These are phyloP conservation scores for Epinephelus cyanopodus DNA, from an alignment of 2,113 vertebrate species.

Conservation along the genomic window DNA sequence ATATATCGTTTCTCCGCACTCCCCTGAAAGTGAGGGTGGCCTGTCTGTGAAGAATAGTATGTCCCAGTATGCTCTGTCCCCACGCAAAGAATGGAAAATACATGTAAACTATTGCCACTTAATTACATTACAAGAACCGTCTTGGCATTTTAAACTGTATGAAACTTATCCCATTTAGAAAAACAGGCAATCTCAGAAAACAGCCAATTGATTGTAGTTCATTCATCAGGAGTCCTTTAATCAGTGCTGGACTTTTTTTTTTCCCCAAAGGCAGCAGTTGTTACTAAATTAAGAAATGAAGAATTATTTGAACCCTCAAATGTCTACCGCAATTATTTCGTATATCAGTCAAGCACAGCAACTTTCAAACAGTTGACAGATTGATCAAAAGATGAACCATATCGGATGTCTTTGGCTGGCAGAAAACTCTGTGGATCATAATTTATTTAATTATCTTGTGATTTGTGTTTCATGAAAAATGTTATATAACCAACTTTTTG, in stretches of 20 bases:
- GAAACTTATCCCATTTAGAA: conserved; percentile 52
- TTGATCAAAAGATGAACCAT: conserved; percentile 57
- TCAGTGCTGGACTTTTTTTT: conserved; percentile 30
- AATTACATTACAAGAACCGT: conserved; percentile 30
- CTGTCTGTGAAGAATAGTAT: conserved; percentile 31
- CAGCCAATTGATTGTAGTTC: conserved; percentile 28
- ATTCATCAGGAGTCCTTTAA: conserved; percentile 57
- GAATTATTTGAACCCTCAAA: conserved; percentile 50
- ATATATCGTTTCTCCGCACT: background rate
- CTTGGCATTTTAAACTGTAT: conserved; percentile 39
- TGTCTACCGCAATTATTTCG: conserved; percentile 42
- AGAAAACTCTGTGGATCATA: conserved; percentile 39
- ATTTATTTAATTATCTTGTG: conserved; percentile 66
- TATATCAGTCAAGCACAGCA: conserved; percentile 52
- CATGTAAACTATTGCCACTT: conserved; percentile 32
- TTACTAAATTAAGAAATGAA: conserved; percentile 59
- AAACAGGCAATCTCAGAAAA: conserved; percentile 53
- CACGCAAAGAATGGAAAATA: conserved; percentile 32
- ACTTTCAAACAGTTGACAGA: conserved; percentile 49
- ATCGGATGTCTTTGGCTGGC: conserved; percentile 43
- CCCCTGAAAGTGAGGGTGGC: conserved; percentile 20
- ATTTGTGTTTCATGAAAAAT: conserved; percentile 43
- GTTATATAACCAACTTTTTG: conserved; percentile 33
- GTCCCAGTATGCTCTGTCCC: conserved; percentile 13
- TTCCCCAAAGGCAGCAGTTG: conserved; percentile 30